Base-by-base conservation (phyloP, 2,797 vertebrate genomes). In the Limosa lapponica region DNA sequence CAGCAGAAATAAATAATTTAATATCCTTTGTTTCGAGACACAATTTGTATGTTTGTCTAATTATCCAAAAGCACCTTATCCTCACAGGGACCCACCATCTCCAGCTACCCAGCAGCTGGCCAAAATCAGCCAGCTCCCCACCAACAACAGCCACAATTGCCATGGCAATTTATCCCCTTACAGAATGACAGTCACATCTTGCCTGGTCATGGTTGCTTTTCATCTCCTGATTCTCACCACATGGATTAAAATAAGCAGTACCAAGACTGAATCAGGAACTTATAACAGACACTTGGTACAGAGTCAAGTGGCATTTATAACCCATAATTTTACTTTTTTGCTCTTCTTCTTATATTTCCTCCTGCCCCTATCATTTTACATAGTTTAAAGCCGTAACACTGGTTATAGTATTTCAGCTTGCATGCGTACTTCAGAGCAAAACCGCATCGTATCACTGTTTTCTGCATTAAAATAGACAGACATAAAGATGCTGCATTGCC, bases 81-180 rank as follows among this genome's bases (percentile, higher is more conserved):
- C 66, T 37, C 7, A 55, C 12, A 48, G 43, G 36, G 20, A 79
- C 30, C 48, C 58, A 51, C 13, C 30, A 36, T 30, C 41, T 75
- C 46, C 54, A 79, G 66, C 62, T 79, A 49, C 25, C 7, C 90
- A 87, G 71, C 92, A 97, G 92, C 73, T 93, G 93, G 67, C 32
- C 69, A 80, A 64, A 55, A 71, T 77, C 90, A 85, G 59, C n/a
- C 27, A 32, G 27, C 43, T 69, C 51, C 66, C 46, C 43, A 54
- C 7, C 28, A 81, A 4, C 72, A 74, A 13, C 1, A 0, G 57
- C 57, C 49, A 46, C 37, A 65, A 93, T 78, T 61, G 25, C 90
- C 80, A 82, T 64, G 48, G 86, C 51, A 92, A 73, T 88, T 73
- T 87, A 92, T 72, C 66, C 66, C 73, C 78, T 77, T 20, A 19